A percentile compares a stretch with the other conserved stretches of the same genome.
Conservation (phyloP, 2,113 vertebrate species). For the Pelecanus crispus region DNA sequence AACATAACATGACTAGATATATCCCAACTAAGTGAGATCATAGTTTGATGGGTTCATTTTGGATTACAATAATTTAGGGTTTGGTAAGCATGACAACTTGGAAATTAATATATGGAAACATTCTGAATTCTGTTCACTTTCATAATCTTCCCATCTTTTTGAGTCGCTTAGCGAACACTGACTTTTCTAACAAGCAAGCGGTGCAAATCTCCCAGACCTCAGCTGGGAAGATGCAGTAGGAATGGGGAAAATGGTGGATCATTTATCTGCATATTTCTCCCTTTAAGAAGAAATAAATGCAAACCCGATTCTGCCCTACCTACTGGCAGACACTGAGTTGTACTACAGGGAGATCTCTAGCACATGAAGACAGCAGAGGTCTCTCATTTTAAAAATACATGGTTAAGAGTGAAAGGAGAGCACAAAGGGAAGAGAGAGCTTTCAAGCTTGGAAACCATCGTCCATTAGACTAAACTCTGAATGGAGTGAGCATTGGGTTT, state of each 20-base stretch:
- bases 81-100: background rate
- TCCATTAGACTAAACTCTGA: background rate
- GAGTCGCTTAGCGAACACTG: background rate
- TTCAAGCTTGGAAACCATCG: background rate
- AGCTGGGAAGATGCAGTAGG: background rate
- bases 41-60: background rate
- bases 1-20: background rate
- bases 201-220: background rate
- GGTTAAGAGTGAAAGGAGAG: background rate
- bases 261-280: background rate
- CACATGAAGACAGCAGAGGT: background rate
- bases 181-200: background rate
- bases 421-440: background rate
- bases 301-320: background rate
- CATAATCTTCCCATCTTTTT: background rate
- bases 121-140: background rate
- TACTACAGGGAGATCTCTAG: background rate
- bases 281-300: background rate
- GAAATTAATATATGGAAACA: background rate
- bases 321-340: background rate
- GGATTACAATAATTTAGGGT: background rate
- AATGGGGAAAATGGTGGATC: background rate
- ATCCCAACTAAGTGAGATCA: background rate
- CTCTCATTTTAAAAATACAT: background rate
- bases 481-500: background rate